These are phyloP conservation scores for Nothobranchius furzeri DNA, from an alignment of 2,113 vertebrate species.

Conservation along the genomic window DNA sequence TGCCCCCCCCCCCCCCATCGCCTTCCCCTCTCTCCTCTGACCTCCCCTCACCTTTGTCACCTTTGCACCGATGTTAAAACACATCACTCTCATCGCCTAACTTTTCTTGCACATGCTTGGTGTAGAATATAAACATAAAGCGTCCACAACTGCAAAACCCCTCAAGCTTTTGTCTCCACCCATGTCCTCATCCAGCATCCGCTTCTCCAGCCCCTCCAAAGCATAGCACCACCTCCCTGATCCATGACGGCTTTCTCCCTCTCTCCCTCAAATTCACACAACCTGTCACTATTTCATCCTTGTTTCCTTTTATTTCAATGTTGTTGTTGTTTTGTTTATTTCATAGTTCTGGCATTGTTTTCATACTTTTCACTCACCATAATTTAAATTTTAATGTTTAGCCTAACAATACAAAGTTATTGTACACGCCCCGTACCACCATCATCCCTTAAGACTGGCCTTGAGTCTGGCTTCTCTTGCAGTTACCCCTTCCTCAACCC, in stretches of 20 bases:
- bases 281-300: constrained; percentile 12
- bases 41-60: constrained; percentile 23
- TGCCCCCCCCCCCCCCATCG: constrained; percentile 20
- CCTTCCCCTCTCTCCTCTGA: constrained; percentile 3
- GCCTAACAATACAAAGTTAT: constrained; percentile 44
- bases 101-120: constrained; percentile 56
- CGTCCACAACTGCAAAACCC: constrained; percentile 47
- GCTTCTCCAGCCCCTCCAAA: constrained; percentile 45
- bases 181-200: constrained; percentile 50
- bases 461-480: constrained; percentile 64
- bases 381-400: constrained; percentile 34
- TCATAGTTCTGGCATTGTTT: constrained; percentile 17
- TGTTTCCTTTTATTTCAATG: constrained; percentile 13
- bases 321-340: constrained; percentile 8
- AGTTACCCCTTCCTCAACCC: constrained; percentile 46
- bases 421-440: constrained; percentile 44
- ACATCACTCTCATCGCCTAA: constrained; percentile 26
- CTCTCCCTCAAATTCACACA: not conserved
- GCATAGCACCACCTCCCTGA: constrained; percentile 49
- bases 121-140: constrained; percentile 68
- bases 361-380: constrained; percentile 35
- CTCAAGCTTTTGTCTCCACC: constrained; percentile 77
- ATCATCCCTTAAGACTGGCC: constrained; percentile 51
- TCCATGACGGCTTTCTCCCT: not conserved
- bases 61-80: constrained; percentile 24